Conservation (phyloP, 2,888 invertebrate species). For the Eupithecia abbreviata region DNA sequence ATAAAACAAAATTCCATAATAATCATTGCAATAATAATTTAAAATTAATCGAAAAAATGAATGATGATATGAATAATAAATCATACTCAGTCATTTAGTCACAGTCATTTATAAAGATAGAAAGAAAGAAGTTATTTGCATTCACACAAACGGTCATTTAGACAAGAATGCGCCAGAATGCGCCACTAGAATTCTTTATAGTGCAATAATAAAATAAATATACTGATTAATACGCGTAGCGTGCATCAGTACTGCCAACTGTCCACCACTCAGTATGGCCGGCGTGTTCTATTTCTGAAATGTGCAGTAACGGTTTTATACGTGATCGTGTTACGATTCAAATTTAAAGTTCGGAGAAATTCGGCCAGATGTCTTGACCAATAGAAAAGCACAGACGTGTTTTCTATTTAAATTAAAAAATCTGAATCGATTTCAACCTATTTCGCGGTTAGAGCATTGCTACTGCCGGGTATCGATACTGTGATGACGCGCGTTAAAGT, state of each 20-base stretch:
- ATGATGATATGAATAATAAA: too few species aligned
- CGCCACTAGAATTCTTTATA: slow-evolving; percentile 73
- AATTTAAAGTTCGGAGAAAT: slow-evolving; percentile 81
- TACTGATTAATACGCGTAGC: slow-evolving; percentile 77
- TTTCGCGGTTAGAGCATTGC: slow-evolving; percentile 29
- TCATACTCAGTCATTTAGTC: too few species aligned
- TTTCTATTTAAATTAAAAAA: slow-evolving; percentile 69
- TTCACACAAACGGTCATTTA: slow-evolving; percentile 59
- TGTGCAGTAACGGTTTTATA: slow-evolving; percentile 81
- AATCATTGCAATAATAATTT: too few species aligned
- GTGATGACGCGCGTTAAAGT: slow-evolving; percentile 16
- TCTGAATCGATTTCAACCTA: slow-evolving; percentile 53
- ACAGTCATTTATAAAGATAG: background rate
- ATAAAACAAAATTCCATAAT: too few species aligned
- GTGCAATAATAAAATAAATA: slow-evolving; percentile 76
- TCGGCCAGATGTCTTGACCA: slow-evolving; percentile 64
- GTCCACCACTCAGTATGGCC: slow-evolving; percentile 78
- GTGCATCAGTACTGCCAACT: slow-evolving; percentile 72
- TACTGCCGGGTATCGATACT: slow-evolving; percentile 21
- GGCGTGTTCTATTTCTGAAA: slow-evolving; percentile 82
- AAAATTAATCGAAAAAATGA: too few species aligned
- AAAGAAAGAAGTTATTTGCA: slow-evolving; percentile 40
- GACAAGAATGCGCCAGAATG: slow-evolving; percentile 59
- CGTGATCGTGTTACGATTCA: slow-evolving; percentile 79
- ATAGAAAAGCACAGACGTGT: slow-evolving; percentile 57